Base-by-base conservation (phyloP, 2,113 vertebrate species). In the Tonatia bakeri region DNA sequence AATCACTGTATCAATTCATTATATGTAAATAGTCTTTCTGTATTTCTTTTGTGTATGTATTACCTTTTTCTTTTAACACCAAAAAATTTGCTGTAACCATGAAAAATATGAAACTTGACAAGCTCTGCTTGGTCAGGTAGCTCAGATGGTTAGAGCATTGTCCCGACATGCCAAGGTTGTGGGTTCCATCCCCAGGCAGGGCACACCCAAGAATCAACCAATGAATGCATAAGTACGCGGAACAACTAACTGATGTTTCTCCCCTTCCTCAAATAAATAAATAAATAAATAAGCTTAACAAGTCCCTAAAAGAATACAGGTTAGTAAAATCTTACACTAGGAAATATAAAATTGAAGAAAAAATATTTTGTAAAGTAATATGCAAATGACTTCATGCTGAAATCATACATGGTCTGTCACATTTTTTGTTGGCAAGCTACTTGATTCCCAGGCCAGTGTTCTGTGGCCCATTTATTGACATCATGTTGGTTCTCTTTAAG, bases 291-390 rank as follows among this genome's bases (percentile, higher is more conserved):
- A 86, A 76, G 82, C 26, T 69, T 73, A 36, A 17, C 84, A 91
- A 86, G 5, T 20, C 15, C n/a, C 19, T 52, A 45, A 96, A 65
- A 80, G 28, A 93, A 76, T 33, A 89, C 31, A 80, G 7, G 64
- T 56, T 86, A 90, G 26, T 90, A 84, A 47, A 92, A 93, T 80
- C 31, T 79, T 79, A 75, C 9, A 75, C 65, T 64, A 79, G 59
- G 36, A 92, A 91, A 56, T 64, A 89, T 84, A n/a, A 52, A 94
- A 89, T 50, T 79, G 19, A 79, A 93, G 40, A 67, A 77, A 70
- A 38, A 81, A 6, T 61, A 20, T 56, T 61, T 40, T 65, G 14
- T 69, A 85, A 90, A 90, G 33, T 61, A 79, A 93, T 64, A 31
- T 31, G 24, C 13, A 50, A 67, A 59, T 73, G 40, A 72, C 36